Evolutionary conservation across 2,797 vertebrate genomes (phyloP), one percentile per base, ranked within the genome.

Genomic region (Rhabdomys pumilio): DNA sequence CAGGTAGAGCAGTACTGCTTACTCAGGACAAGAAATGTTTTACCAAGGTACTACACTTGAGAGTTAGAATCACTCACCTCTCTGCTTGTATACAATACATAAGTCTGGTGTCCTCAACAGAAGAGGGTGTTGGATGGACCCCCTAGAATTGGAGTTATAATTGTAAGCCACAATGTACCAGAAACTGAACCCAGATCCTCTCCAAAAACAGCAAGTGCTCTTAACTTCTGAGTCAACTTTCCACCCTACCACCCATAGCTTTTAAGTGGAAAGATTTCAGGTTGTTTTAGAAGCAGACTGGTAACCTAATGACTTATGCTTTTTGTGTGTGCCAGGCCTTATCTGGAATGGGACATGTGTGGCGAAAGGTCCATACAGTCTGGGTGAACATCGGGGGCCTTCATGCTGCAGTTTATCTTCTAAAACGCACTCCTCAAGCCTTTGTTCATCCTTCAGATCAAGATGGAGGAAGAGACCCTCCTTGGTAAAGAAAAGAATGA

Each of bases 11-110:
- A 15, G 99, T 99, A 20, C 98, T 99, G n/a, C 98, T 99, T 31
- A 99, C 99, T 0, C 99, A 99, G 97, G 99, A 99, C 98, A 99
- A 99, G 98, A 99, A 99, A 90, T 99, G 99, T 96, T 99, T 99
- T 97, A 88, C 98, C 53, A 99, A 99, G 99, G 99, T 99, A 98
- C 31, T 44, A 8, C 83, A 50, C 17, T 38, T n/a, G 31, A 84
- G 17, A 95, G 41, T 72, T 77, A 22, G 13, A 86, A 63, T 75
- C 47, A 79, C 76, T 26, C 34, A 41, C 29, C 59, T 84, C 17
- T 17, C 61, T 85, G 44, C 31, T 15, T 85, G 20, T 67, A 65
- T 11, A 85, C 41, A 65, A 85, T 7, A 69, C 50, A 4, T 50
- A 24, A 67, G 44, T 4, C 47, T 15, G 6, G 19, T 69, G 44